These are phyloP conservation scores for Spea bombifrons DNA, from an alignment of 2,113 vertebrate genomes.

Conservation along the genomic window DNA sequence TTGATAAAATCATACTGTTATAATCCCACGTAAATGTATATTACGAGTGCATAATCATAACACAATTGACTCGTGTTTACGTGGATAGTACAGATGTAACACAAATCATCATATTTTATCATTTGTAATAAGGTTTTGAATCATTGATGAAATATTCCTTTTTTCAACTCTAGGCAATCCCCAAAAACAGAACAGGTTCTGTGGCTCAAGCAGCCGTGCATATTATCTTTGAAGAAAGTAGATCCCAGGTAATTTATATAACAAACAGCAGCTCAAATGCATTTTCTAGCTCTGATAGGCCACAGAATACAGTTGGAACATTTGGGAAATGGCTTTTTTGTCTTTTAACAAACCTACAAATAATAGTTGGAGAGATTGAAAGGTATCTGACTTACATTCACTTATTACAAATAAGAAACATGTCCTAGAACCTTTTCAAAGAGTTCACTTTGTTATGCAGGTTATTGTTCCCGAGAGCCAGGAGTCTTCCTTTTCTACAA, in stretches of 20 bases:
- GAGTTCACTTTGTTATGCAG: constrained; percentile 53
- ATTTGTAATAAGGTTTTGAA: too few species aligned
- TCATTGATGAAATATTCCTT: neutral
- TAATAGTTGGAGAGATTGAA: neutral
- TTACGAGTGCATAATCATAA: neutral
- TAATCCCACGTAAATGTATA: neutral
- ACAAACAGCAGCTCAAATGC: too few species aligned
- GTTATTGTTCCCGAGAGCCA: constrained; percentile 84
- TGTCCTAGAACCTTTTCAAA: constrained; percentile 1
- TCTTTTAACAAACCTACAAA: too few species aligned
- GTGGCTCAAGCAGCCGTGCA: constrained; percentile 77
- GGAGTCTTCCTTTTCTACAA: constrained; percentile 51
- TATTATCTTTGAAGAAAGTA: constrained; percentile 72
- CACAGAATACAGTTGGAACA: too few species aligned
- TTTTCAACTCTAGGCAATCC: constrained; percentile 65
- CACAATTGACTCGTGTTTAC: too few species aligned
- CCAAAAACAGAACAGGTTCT: constrained; percentile 70
- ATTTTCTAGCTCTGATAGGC: too few species aligned
- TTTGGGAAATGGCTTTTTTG: too few species aligned
- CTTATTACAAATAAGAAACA: neutral
- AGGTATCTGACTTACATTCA: neutral
- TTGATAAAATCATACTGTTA: neutral
- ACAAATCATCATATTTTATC: too few species aligned
- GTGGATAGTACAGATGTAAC: too few species aligned
- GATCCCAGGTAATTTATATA: constrained; percentile 76